Evolutionary conservation across 2,113 vertebrate genomes (phyloP).

Genomic region (Formicarius rufipectus): DNA sequence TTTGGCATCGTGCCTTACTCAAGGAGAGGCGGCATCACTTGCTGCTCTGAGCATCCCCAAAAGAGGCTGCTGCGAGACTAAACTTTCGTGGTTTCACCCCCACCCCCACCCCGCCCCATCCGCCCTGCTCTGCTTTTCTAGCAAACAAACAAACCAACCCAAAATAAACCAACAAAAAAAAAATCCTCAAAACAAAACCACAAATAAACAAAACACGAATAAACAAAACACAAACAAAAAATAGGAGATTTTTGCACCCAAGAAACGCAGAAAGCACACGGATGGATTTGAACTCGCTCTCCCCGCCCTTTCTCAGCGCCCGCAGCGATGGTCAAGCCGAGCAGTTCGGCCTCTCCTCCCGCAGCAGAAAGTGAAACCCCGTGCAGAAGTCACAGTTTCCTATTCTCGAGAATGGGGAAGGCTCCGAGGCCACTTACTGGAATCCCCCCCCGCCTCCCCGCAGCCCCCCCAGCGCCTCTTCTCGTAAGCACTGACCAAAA

Average conservation of each 20-base stretch:
- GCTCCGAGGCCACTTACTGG: slow-evolving; percentile 18
- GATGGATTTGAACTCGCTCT: neutral
- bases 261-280: rapidly evolving
- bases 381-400: slow-evolving; percentile 54
- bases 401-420: slow-evolving; percentile 67
- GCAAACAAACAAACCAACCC: neutral
- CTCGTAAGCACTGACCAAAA: slow-evolving; percentile 64
- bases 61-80: neutral
- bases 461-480: neutral
- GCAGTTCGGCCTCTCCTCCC: neutral
- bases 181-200: no score
- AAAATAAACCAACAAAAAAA: no score
- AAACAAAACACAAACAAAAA: neutral
- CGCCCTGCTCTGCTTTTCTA: neutral
- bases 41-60: neutral
- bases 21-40: neutral
- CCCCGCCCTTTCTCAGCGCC: rapidly evolving
- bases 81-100: neutral
- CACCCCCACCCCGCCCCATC: no score
- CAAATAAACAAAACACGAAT: no score
- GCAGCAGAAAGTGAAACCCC: slow-evolving; percentile 36
- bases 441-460: slow-evolving; percentile 22
- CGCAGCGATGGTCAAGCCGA: neutral
- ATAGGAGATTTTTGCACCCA: neutral
- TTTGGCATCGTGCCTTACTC: neutral